Base-by-base conservation (phyloP, 1,140 invertebrate species). In the Trachymyrmex septentrionalis region DNA sequence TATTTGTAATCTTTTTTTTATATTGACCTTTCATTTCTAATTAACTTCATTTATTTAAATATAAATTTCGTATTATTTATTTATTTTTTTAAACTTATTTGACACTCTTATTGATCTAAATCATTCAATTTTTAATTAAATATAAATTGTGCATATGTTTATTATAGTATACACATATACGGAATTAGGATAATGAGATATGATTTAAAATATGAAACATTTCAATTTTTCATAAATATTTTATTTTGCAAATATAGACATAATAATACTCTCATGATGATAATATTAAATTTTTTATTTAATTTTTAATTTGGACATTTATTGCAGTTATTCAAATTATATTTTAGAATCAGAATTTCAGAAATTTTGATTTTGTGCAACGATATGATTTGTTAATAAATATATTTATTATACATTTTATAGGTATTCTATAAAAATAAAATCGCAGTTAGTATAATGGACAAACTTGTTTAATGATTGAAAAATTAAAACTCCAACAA, bases 121-220 rank as follows among this genome's bases (percentile, higher is more conserved):
- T 86, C 24, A 69, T 27, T 77, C 21, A 57, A 73, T 82, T 86
- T 53, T 61, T 44, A 21, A 5, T 10, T 10, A 44, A 77, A 86
- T 84, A 88, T 38, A 21, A 57, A 57, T 34, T 57, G 3, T 6
- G 3, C 6, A 24, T 7, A 61, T 10, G 12, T 19, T 7, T 38
- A 9, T 44, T 53, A 50, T 14, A 44, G 27, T 21, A 16, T 63
- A 63, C 3, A 50, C 48, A 50, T 14, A 14, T 16, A 0, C 0
- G 0, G 48, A 50, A n/a, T 14, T 53, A 55, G 14, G 9, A 10
- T 30, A 55, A 55, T 38, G n/a, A 57, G 24, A 27, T n/a, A 2
- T 10, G 6, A 27, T 16, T 14, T 12, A n/a, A 75, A 38, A 38
- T 57, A 53, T 14, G 16, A 72, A 50, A 50, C 14, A 50, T 50